Base-by-base conservation (phyloP, 2,797 vertebrate genomes). In the Myiotriccus ornatus region DNA sequence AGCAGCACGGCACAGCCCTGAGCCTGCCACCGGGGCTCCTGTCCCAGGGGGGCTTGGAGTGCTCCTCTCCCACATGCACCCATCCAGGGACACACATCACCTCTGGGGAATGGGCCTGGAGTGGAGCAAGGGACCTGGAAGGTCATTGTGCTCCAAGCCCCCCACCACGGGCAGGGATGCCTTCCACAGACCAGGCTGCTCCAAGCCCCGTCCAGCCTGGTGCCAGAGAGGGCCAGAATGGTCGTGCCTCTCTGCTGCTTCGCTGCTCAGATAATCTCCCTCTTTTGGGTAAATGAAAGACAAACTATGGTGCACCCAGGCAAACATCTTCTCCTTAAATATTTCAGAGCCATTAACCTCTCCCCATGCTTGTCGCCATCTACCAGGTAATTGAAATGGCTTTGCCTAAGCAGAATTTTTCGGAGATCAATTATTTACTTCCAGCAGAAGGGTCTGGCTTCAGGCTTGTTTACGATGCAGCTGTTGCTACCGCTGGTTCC, bases 401-500 rank as follows among this genome's bases (percentile, higher is more conserved):
- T 94, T 71, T 71, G 81, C 92, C 93, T 79, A 90, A 92, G 91
- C 75, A 84, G 85, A 69, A 87, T 86, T 88, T 94, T 80, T 86
- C 41, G 4, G 92, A 94, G 92, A 96, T 96, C 94, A 95, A 93
- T 87, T 91, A 95, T 87, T 96, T 87, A 94, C 84, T 93, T 47
- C 52, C 25, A 83, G 93, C 88, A 85, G 89, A 95, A 89, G 91
- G 86, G 87, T 59, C 86, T 68, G 39, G 77, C 79, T 95, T 64
- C 22, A 35, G 57, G 60, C 81, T 96, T 86, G 87, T 92, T 91
- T 96, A 87, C 1, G 86, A 90, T 65, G 87, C 68, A 90, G 93
- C 83, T 87, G 96, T 68, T 75, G 80, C 91, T 69, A 49, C 76
- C 73, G 32, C 84, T 37, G 32, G 75, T 94, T 89, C 92, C 83